A percentile compares a stretch with the other conserved stretches of the same genome.
phyloP scores from a whole-genome alignment of 2,888 invertebrate genomes.

The Drosophila gaucha region DNA sequence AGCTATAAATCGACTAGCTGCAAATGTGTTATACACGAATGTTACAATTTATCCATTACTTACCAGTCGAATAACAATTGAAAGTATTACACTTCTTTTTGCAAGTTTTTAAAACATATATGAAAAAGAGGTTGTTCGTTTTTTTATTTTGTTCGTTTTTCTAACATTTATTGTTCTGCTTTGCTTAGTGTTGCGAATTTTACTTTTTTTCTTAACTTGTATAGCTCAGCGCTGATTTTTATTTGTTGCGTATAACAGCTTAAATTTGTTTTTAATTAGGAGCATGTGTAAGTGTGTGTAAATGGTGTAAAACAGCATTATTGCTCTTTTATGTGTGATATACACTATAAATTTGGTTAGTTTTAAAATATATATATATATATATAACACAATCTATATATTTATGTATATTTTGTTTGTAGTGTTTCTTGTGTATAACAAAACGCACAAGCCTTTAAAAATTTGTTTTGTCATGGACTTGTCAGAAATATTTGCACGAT shows the following conservation, averaged over 20 bases:
- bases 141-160: conserved; percentile 24
- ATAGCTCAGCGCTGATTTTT: conserved; percentile 24
- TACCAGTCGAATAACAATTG: conserved; percentile 24
- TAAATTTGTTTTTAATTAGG: conserved; percentile 14
- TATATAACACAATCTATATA: conserved; percentile 32
- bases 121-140: conserved; percentile 52
- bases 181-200: conserved; percentile 37
- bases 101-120: conserved; percentile 14
- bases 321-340: conserved; percentile 36
- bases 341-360: conserved; percentile 49
- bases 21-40: conserved; percentile 4
- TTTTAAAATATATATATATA: conserved; percentile 33
- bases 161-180: conserved; percentile 75
- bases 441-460: conserved; percentile 72
- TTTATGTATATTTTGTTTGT: conserved; percentile 29
- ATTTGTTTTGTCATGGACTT: conserved; percentile 52
- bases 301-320: conserved; percentile 47
- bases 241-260: conserved; percentile 66
- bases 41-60: neutral
- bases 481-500: conserved; percentile 31
- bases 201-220: conserved; percentile 20
- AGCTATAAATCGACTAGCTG: conserved; percentile 25
- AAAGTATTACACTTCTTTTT: too few species aligned
- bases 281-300: conserved; percentile 30
- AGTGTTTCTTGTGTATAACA: conserved; percentile 48